Evolutionary conservation across 1,140 invertebrate species (phyloP).

Genomic region (Drosophila prosaltans): DNA sequence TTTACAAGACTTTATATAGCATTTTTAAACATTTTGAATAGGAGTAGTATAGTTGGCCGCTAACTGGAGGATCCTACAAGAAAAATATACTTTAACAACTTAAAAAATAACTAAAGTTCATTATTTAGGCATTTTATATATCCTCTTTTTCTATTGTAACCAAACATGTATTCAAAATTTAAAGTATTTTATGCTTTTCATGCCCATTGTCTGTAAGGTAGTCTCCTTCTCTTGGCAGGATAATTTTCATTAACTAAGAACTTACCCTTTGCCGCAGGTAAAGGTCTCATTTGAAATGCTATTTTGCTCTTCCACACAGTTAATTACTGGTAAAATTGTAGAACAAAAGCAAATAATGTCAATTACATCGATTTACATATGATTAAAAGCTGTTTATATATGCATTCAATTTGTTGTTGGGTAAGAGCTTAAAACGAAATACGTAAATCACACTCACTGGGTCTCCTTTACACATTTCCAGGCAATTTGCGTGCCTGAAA

Average conservation of each 20-base stretch:
- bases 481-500: constrained; percentile 6
- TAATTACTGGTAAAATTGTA: constrained; percentile 1
- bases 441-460: not conserved
- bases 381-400: constrained; percentile 13
- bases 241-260: not conserved
- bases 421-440: constrained; percentile 2
- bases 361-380: constrained; percentile 12
- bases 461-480: not conserved
- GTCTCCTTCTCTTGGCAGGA: not conserved
- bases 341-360: constrained; percentile 5
- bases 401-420: constrained; percentile 7
- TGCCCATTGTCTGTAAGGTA: not conserved
- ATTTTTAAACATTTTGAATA: too few species aligned
- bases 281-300: not conserved
- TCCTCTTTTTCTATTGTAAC: too few species aligned
- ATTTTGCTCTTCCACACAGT: constrained; percentile 2
- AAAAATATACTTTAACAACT: too few species aligned
- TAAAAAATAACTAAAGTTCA: too few species aligned
- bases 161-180: too few species aligned
- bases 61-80: too few species aligned
- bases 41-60: too few species aligned
- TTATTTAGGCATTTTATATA: too few species aligned
- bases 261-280: not conserved
- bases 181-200: not conserved
- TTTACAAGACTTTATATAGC: too few species aligned